phyloP scores from a whole-genome alignment of 2,113 vertebrate genomes.

The Scophthalmus maximus region DNA sequence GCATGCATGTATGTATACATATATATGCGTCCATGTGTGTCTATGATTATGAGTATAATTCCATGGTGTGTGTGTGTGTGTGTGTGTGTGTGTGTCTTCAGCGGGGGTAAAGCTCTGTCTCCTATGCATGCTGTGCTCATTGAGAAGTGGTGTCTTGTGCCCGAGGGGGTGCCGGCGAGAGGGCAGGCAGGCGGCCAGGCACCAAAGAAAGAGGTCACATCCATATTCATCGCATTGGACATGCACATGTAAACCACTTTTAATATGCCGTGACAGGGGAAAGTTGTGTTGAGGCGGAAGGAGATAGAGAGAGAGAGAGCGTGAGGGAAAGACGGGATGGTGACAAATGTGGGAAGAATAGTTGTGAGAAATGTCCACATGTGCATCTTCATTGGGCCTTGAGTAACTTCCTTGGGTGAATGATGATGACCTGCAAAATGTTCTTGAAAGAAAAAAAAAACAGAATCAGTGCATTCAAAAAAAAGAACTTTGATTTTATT shows the following conservation, averaged over 20 bases:
- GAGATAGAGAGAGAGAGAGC: slow-evolving; percentile 34
- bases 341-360: slow-evolving; percentile 50
- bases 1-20: slow-evolving; percentile 22
- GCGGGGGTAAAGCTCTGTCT: slow-evolving; percentile 78
- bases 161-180: slow-evolving; percentile 79
- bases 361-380: slow-evolving; percentile 70
- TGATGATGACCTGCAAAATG: slow-evolving; percentile 48
- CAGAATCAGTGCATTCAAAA: background rate
- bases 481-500: background rate
- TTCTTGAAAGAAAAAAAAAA: background rate
- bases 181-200: slow-evolving; percentile 84
- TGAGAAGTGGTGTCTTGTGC: slow-evolving; percentile 92
- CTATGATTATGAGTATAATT: slow-evolving; percentile 39
- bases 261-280: slow-evolving; percentile 96
- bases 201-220: slow-evolving; percentile 97
- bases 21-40: slow-evolving; percentile 28
- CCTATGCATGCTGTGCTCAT: slow-evolving; percentile 93
- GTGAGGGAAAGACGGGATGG: slow-evolving; percentile 27
- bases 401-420: slow-evolving; percentile 40
- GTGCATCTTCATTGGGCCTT: slow-evolving; percentile 40
- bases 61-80: slow-evolving; percentile 35
- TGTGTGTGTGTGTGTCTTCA: slow-evolving; percentile 44
- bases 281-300: slow-evolving; percentile 87
- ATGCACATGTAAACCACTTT: slow-evolving; percentile 96
- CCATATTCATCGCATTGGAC: slow-evolving; percentile 99